Percentiles rank a stretch among this genome's conserved stretches.
Evolutionary conservation across 2,113 vertebrate genomes (phyloP).

Genomic region (Cavia porcellus): DNA sequence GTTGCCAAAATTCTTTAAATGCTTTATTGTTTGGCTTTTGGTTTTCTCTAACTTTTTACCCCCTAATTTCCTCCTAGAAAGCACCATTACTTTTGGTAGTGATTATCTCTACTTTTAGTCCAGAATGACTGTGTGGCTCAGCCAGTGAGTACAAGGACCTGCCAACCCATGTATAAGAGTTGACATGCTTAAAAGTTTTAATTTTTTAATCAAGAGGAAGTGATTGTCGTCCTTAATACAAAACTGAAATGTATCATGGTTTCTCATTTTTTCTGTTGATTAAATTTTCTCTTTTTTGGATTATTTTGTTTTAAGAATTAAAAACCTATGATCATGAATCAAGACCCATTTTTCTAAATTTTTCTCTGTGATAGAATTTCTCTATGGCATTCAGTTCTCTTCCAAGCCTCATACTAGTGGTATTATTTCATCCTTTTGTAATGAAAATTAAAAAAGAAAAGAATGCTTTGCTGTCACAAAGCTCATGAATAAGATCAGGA

Average conservation of each 20-base stretch:
- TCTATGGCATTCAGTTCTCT: background rate
- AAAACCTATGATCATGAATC: background rate
- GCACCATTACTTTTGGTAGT: background rate
- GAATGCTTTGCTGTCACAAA: background rate
- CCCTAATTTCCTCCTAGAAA: background rate
- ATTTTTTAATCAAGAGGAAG: conserved; percentile 24
- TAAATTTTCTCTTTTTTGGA: background rate
- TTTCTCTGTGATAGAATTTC: background rate
- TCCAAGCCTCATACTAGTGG: background rate
- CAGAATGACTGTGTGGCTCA: background rate
- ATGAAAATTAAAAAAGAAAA: background rate
- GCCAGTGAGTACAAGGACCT: rapidly evolving
- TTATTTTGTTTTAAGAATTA: conserved; percentile 51
- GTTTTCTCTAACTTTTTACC: background rate
- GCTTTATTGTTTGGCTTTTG: background rate
- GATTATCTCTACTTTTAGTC: background rate
- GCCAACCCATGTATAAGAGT: rapidly evolving
- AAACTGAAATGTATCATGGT: background rate
- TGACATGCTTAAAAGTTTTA: background rate
- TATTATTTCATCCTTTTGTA: conserved; percentile 53
- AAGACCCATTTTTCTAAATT: conserved; percentile 27
- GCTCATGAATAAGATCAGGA: conserved; percentile 33
- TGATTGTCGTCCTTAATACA: background rate
- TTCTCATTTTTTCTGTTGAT: background rate
- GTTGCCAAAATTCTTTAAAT: background rate